phyloP scores from a whole-genome alignment of 2,113 vertebrate species.

The Columba janthina region DNA sequence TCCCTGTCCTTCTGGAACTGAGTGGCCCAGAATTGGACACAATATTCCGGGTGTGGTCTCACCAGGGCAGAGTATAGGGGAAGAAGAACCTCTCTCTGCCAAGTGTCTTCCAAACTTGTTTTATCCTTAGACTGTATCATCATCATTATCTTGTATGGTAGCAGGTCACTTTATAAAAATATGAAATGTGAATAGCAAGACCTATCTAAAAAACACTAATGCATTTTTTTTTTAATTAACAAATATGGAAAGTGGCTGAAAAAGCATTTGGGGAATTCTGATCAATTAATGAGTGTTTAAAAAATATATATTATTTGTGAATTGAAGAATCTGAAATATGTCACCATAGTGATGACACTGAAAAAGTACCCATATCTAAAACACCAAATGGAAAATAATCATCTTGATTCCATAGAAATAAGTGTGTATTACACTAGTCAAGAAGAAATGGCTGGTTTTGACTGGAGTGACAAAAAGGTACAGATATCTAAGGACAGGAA shows the following conservation, averaged over 20 bases:
- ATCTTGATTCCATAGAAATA: not conserved
- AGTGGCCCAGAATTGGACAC: no score
- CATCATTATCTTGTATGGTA: not conserved
- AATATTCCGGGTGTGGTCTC: no score
- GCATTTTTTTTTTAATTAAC: not conserved
- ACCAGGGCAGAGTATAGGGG: no score
- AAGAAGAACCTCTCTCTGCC: not conserved
- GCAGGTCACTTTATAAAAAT: not conserved
- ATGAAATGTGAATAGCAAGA: not conserved
- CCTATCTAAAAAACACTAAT: not conserved
- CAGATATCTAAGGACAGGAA: not conserved
- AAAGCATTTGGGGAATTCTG: not conserved
- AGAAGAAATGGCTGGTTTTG: not conserved
- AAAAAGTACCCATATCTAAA: not conserved
- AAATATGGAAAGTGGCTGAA: not conserved
- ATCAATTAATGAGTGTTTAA: not conserved
- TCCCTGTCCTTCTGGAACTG: no score
- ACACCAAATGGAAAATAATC: not conserved
- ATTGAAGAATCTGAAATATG: not conserved
- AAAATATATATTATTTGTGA: not conserved
- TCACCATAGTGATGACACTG: not conserved
- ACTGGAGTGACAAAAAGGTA: not conserved
- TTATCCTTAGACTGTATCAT: constrained; percentile 45
- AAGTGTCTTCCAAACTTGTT: constrained; percentile 55
- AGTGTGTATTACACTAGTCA: not conserved